Percentiles rank a stretch among this genome's conserved stretches.
Evolutionary conservation across 2,888 invertebrate genomes (phyloP).

Genomic region (Phaonia tiefii): DNA sequence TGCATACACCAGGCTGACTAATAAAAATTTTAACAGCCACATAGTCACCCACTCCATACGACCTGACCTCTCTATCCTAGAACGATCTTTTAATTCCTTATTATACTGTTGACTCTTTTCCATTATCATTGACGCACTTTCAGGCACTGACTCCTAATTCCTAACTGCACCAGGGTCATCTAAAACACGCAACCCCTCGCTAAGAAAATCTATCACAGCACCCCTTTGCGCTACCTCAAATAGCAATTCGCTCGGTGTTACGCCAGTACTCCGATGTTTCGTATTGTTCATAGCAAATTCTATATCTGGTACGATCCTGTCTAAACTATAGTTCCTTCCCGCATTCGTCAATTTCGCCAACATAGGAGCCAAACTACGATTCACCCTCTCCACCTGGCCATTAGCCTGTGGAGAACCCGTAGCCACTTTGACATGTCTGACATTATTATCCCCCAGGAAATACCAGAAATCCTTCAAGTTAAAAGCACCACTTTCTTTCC

Average conservation of each 20-base stretch:
- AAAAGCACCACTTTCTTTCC: constrained; percentile 14
- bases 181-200: too few relatives aligned
- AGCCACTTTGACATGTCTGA: constrained; percentile 43
- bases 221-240: too few relatives aligned
- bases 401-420: constrained; percentile 54
- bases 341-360: constrained; percentile 72
- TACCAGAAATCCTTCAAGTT: constrained; percentile 4
- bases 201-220: too few relatives aligned
- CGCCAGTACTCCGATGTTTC: constrained; percentile 4
- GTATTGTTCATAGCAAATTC: constrained; percentile 19
- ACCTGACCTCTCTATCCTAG: too few relatives aligned
- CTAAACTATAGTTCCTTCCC: constrained; percentile 2
- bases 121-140: constrained; percentile 52
- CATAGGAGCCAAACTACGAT: constrained; percentile 22
- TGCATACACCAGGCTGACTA: too few relatives aligned
- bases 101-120: too few relatives aligned
- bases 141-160: constrained; percentile 38
- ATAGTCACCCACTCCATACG: too few relatives aligned
- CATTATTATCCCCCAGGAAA: constrained; percentile 8
- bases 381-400: constrained; percentile 39
- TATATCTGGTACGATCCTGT: neutral
- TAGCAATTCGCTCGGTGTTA: too few relatives aligned
- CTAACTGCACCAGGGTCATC: constrained; percentile 34
- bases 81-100: too few relatives aligned
- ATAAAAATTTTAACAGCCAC: too few relatives aligned